These are phyloP conservation scores for Auanema sp. DNA, from an alignment of 2,888 invertebrate species.

Conservation along the genomic window DNA sequence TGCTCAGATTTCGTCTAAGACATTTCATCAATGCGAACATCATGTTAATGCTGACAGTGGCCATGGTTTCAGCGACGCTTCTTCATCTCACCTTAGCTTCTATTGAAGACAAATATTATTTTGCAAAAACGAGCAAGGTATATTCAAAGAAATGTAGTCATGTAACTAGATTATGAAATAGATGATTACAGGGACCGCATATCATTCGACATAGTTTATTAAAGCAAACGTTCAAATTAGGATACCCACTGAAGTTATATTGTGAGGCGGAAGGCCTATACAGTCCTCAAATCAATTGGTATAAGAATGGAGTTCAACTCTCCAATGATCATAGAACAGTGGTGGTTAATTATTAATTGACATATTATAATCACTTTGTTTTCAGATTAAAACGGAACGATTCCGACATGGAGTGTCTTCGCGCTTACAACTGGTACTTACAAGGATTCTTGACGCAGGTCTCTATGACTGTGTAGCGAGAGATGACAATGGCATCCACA, in stretches of 20 bases:
- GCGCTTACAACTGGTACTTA: too few species aligned
- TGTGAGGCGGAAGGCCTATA: slow-evolving; percentile 87
- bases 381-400: too few species aligned
- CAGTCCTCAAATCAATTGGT: slow-evolving; percentile 87
- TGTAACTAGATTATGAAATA: background rate
- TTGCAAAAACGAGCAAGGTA: slow-evolving; percentile 14
- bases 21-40: too few species aligned
- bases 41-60: too few species aligned
- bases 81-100: background rate
- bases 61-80: background rate
- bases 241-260: slow-evolving; percentile 88
- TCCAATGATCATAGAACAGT: slow-evolving; percentile 66
- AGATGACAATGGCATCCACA: too few species aligned
- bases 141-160: background rate
- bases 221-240: slow-evolving; percentile 68
- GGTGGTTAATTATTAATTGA: slow-evolving; percentile 16
- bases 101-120: slow-evolving; percentile 15
- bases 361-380: background rate
- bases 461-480: too few species aligned
- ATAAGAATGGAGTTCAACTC: slow-evolving; percentile 87
- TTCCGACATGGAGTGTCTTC: too few species aligned
- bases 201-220: slow-evolving; percentile 43
- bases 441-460: too few species aligned
- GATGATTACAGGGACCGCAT: slow-evolving; percentile 37
- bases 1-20: too few species aligned